Evolutionary conservation across 2,888 invertebrate species (phyloP).

Genomic region (Sinotaia quadrata): DNA sequence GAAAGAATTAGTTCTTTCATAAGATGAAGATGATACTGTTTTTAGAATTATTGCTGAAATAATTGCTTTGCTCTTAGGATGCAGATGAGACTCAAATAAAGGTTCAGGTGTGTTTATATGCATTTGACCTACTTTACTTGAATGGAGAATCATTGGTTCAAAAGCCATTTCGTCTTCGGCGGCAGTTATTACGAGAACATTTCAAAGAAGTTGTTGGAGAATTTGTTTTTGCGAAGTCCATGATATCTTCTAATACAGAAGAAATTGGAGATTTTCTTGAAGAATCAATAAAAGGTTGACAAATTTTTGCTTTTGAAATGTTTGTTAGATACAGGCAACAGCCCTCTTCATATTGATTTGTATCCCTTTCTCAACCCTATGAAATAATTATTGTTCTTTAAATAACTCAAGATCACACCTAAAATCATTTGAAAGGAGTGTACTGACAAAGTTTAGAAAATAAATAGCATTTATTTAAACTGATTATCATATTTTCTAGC

Average conservation of each 20-base stretch:
- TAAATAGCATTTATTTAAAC: no score
- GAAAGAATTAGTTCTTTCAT: no score
- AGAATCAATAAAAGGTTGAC: constrained; percentile 87
- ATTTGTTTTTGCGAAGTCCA: constrained; percentile 88
- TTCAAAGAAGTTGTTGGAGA: constrained; percentile 78
- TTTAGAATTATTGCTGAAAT: no score
- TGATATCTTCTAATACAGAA: constrained; percentile 88
- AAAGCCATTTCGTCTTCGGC: constrained; percentile 82
- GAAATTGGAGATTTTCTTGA: constrained; percentile 95
- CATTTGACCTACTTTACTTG: constrained; percentile 94
- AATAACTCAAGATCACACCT: no score
- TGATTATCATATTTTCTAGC: no score
- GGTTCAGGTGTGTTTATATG: constrained; percentile 94
- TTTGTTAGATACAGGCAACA: not conserved
- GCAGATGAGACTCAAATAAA: constrained; percentile 83
- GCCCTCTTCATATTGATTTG: not conserved
- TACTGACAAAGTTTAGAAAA: no score
- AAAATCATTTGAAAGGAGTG: no score
- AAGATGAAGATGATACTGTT: no score
- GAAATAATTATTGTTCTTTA: no score
- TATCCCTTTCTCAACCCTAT: no score
- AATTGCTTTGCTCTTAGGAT: constrained; percentile 80
- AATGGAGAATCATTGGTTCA: constrained; percentile 89
- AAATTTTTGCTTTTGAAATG: not conserved
- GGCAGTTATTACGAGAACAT: constrained; percentile 80